phyloP scores from a whole-genome alignment of 2,113 vertebrate species.

The Eleginops maclovinus region DNA sequence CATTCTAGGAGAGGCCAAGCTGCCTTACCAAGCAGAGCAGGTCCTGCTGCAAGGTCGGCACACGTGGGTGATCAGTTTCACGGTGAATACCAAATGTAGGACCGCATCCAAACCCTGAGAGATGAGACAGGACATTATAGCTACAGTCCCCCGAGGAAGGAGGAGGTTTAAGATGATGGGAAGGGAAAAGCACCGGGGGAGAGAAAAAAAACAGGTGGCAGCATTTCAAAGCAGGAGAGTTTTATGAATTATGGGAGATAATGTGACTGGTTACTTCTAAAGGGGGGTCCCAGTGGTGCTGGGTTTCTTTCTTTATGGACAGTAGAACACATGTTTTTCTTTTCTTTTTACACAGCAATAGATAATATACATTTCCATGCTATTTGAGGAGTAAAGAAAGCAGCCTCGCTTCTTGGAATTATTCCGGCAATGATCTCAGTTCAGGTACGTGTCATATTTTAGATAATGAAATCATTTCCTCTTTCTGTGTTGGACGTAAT shows the following conservation, averaged over 20 bases:
- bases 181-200: constrained; percentile 26
- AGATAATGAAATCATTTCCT: constrained; percentile 63
- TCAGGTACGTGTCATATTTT: constrained; percentile 59
- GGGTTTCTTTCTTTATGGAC: constrained; percentile 68
- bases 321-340: constrained; percentile 25
- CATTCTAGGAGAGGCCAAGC: constrained; percentile 63
- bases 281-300: constrained; percentile 61
- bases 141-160: constrained; percentile 51
- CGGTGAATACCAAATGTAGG: constrained; percentile 72
- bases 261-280: constrained; percentile 61
- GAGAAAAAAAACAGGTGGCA: constrained; percentile 68
- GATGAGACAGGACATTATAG: constrained; percentile 74
- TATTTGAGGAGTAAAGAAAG: constrained; percentile 46
- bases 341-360: constrained; percentile 42
- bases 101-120: constrained; percentile 51
- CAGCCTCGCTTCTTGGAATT: constrained; percentile 43
- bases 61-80: constrained; percentile 69
- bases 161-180: constrained; percentile 37
- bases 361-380: constrained; percentile 58
- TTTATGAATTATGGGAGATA: constrained; percentile 74
- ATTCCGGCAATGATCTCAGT: constrained; percentile 66
- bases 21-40: constrained; percentile 59
- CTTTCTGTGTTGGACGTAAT: constrained; percentile 46
- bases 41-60: constrained; percentile 61
- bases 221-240: constrained; percentile 68